Evolutionary conservation across 2,113 vertebrate species (phyloP).

Genomic region (Mixornis gularis): DNA sequence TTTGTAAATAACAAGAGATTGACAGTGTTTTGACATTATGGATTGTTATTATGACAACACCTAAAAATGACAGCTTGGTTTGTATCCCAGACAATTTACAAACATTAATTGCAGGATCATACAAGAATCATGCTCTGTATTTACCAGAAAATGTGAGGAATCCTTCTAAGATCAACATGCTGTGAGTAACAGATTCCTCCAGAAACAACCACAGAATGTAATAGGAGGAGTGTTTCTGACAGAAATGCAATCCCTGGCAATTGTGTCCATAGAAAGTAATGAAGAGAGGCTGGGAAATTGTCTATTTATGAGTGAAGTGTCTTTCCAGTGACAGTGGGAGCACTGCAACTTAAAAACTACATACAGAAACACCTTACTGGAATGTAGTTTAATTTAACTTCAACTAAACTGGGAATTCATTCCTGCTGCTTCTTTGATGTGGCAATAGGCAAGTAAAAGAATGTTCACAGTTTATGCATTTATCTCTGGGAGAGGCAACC

Average conservation of each 20-base stretch:
- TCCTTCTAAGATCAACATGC: slow-evolving; percentile 3
- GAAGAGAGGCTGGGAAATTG: background rate
- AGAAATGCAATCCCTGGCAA: background rate
- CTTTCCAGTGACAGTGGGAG: slow-evolving; percentile 48
- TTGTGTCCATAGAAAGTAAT: slow-evolving; percentile 20
- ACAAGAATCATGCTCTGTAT: background rate
- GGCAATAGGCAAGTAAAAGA: slow-evolving; percentile 6
- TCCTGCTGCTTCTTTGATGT: background rate
- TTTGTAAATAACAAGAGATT: background rate
- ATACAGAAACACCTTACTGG: background rate
- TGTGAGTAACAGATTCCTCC: slow-evolving; percentile 12
- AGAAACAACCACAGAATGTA: background rate
- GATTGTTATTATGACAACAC: background rate
- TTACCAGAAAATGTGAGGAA: slow-evolving; percentile 13
- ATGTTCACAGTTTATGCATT: slow-evolving; percentile 33
- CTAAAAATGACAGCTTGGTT: background rate
- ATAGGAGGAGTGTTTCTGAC: background rate
- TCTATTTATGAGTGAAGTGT: slow-evolving; percentile 3
- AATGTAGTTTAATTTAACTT: background rate
- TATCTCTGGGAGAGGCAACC: background rate
- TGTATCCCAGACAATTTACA: background rate
- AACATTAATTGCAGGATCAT: background rate
- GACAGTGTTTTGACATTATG: background rate
- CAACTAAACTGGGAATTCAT: background rate
- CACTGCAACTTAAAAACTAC: slow-evolving; percentile 18